These are phyloP conservation scores for Stercorarius parasiticus DNA, from an alignment of 2,113 vertebrate species.

Conservation along the genomic window DNA sequence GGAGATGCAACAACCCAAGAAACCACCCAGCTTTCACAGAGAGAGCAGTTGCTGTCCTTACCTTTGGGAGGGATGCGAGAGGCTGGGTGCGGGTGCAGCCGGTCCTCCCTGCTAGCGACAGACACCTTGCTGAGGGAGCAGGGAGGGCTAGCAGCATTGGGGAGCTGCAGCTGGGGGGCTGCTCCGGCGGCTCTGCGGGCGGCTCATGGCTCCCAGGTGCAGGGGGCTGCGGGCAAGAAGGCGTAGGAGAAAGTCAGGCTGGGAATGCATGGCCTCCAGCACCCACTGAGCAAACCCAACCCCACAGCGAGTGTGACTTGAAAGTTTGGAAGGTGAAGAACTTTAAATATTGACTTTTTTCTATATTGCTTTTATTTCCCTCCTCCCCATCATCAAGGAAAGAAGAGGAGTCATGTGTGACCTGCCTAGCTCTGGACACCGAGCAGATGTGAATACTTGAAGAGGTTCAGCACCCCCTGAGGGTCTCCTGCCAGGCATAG, in stretches of 20 bases:
- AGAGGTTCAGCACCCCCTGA: background rate
- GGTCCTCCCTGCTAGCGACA: fast-evolving
- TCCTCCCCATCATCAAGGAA: background rate
- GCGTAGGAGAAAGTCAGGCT: background rate
- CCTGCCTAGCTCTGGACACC: background rate
- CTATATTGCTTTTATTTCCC: background rate
- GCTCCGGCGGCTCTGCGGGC: background rate
- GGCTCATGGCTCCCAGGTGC: slow-evolving; percentile 3
- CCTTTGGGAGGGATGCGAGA: slow-evolving; percentile 9
- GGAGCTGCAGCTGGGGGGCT: background rate
- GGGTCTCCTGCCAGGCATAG: background rate
- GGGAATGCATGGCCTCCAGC: fast-evolving
- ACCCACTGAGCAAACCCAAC: background rate
- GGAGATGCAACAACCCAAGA: fast-evolving
- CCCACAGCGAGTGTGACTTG: background rate
- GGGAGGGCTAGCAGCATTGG: background rate
- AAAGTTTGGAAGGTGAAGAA: background rate
- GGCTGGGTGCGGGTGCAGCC: fast-evolving
- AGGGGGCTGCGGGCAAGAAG: background rate
- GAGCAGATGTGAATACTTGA: background rate
- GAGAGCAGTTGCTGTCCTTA: background rate
- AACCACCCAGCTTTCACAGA: background rate
- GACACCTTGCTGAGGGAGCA: background rate
- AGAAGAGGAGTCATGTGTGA: background rate
- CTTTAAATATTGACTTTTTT: background rate